Conservation (phyloP, 2,113 vertebrate species). For the Pangasianodon gigas region DNA sequence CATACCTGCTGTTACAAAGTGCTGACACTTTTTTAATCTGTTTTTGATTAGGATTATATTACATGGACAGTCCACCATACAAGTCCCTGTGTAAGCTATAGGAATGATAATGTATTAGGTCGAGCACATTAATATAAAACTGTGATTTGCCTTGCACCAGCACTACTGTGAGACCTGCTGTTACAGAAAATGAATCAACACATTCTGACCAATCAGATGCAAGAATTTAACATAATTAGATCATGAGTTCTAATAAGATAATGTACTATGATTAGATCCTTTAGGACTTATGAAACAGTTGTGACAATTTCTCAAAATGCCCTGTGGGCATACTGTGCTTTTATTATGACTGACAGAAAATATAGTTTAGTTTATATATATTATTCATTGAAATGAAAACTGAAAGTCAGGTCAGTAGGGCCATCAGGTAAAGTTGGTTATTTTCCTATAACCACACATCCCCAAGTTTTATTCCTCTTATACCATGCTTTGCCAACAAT, state of each 20-base stretch:
- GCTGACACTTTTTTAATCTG: neutral
- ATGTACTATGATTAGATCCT: too few species aligned
- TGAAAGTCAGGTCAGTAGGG: neutral
- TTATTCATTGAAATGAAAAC: neutral
- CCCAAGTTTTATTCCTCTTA: too few species aligned
- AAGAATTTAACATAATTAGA: neutral
- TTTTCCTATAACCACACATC: too few species aligned
- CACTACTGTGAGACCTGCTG: neutral
- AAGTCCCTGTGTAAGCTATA: neutral
- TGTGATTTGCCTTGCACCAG: neutral
- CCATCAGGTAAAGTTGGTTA: neutral
- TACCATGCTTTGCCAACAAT: too few species aligned
- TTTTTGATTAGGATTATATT: neutral
- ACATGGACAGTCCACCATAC: neutral
- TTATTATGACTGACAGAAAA: neutral
- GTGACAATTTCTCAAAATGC: neutral
- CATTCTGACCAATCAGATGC: neutral
- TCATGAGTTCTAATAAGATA: too few species aligned
- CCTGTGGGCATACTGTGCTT: neutral
- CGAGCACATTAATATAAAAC: neutral
- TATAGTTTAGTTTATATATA: neutral
- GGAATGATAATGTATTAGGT: neutral
- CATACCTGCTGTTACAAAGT: neutral
- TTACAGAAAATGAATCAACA: neutral
- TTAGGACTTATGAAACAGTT: neutral